These are phyloP conservation scores for Piezodorus guildinii DNA, from an alignment of 1,140 invertebrate genomes.

Conservation along the genomic window DNA sequence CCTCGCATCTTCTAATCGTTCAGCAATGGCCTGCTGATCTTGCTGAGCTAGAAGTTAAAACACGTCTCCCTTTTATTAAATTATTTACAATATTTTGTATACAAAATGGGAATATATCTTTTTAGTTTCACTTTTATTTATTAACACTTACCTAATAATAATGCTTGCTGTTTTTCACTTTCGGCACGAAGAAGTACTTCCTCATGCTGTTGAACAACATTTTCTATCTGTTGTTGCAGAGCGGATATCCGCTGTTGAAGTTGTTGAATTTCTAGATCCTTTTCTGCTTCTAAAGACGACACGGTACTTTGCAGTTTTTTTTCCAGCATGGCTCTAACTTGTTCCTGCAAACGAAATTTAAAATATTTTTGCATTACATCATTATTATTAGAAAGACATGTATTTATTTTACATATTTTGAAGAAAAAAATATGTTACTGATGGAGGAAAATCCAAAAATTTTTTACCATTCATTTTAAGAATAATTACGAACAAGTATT, in stretches of 20 bases:
- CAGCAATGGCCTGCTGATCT: slow-evolving; percentile 68
- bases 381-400: no score
- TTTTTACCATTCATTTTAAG: no score
- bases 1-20: slow-evolving; percentile 55
- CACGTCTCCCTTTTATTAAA: background rate
- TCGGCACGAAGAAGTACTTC: slow-evolving; percentile 69
- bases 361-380: background rate
- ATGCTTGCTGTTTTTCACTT: slow-evolving; percentile 79
- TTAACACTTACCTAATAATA: slow-evolving; percentile 51
- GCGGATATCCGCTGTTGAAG: slow-evolving; percentile 58
- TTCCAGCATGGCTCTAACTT: slow-evolving; percentile 54
- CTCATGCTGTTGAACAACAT: slow-evolving; percentile 67
- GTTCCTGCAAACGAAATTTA: slow-evolving; percentile 39
- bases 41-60: slow-evolving; percentile 52
- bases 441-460: no score
- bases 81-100: background rate
- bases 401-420: no score
- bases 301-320: slow-evolving; percentile 60
- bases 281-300: slow-evolving; percentile 56
- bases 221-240: slow-evolving; percentile 62
- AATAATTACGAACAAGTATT: no score
- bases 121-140: no score
- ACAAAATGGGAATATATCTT: no score
- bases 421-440: no score
- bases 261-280: slow-evolving; percentile 58